These are phyloP conservation scores for Mugil cephalus DNA, from an alignment of 2,113 vertebrate genomes.

Conservation along the genomic window DNA sequence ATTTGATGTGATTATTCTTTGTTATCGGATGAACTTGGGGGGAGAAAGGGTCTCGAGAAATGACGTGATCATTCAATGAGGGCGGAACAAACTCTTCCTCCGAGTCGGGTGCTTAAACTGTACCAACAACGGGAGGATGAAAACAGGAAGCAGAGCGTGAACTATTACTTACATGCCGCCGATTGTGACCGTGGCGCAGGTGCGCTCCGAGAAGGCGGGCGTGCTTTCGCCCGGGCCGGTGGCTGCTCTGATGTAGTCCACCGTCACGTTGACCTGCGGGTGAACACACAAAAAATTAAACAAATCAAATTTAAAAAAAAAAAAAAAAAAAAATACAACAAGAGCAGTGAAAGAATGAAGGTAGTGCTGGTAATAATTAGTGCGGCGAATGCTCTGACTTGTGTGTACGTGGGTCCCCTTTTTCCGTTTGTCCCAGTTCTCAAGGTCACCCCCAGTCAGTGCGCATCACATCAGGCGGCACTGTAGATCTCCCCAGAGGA, in stretches of 20 bases:
- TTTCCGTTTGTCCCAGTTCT: slow-evolving; percentile 77
- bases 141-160: not conserved
- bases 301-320: slow-evolving; percentile 15
- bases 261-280: slow-evolving; percentile 92
- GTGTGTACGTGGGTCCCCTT: slow-evolving; percentile 36
- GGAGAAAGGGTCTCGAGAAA: too few species aligned
- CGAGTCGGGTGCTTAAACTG: not conserved
- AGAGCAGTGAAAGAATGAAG: slow-evolving; percentile 14
- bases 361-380: slow-evolving; percentile 46
- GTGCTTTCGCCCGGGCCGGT: slow-evolving; percentile 89
- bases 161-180: slow-evolving; percentile 93
- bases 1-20: slow-evolving; percentile 15
- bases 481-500: slow-evolving; percentile 85
- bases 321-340: slow-evolving; percentile 5
- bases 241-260: slow-evolving; percentile 97
- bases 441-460: slow-evolving; percentile 90
- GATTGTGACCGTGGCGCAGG: slow-evolving; percentile 95
- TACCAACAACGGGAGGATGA: not conserved
- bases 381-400: slow-evolving; percentile 3
- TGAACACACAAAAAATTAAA: too few species aligned
- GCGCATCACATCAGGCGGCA: slow-evolving; percentile 86
- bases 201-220: slow-evolving; percentile 93
- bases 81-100: not conserved
- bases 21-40: slow-evolving; percentile 27
- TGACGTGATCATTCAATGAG: not conserved